phyloP scores from a whole-genome alignment of 2,113 vertebrate species.

The Syngnathus scovelli region DNA sequence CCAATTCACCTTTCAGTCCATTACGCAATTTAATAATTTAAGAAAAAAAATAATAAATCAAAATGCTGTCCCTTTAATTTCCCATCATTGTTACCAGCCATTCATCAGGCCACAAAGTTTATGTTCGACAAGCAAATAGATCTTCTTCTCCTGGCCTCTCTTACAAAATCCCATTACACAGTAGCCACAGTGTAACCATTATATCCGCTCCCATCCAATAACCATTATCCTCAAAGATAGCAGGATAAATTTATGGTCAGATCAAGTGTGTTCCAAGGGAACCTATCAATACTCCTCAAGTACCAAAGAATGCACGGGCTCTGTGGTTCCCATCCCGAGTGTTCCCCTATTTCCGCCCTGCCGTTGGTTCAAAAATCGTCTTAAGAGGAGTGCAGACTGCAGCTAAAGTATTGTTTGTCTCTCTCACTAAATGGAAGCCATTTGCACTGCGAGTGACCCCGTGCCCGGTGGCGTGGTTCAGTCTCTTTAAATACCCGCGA shows the following conservation, averaged over 20 bases:
- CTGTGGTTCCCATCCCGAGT: conserved; percentile 2
- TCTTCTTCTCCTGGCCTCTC: not conserved
- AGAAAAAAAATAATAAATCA: not conserved
- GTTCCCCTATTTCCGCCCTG: conserved; percentile 5
- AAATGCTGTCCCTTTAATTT: not conserved
- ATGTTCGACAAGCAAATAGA: not conserved
- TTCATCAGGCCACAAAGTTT: not conserved
- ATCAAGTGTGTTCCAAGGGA: not conserved
- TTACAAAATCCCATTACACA: not conserved
- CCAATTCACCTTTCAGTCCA: no score
- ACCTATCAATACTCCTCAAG: not conserved
- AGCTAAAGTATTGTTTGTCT: conserved; percentile 52
- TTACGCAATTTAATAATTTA: not conserved
- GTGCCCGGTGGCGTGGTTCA: conserved; percentile 32
- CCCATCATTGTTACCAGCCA: no score
- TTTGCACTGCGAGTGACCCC: conserved; percentile 55
- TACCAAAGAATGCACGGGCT: not conserved
- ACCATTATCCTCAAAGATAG: conserved; percentile 8
- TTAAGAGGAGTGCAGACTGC: conserved; percentile 31
- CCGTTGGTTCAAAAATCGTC: conserved; percentile 14
- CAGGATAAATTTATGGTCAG: not conserved
- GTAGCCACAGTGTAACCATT: not conserved
- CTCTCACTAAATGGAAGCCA: conserved; percentile 50
- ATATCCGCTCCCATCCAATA: conserved; percentile 5
- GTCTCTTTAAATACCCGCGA: conserved; percentile 55